Base-by-base conservation (phyloP, 1,140 invertebrate species). In the Drosophila littoralis region DNA sequence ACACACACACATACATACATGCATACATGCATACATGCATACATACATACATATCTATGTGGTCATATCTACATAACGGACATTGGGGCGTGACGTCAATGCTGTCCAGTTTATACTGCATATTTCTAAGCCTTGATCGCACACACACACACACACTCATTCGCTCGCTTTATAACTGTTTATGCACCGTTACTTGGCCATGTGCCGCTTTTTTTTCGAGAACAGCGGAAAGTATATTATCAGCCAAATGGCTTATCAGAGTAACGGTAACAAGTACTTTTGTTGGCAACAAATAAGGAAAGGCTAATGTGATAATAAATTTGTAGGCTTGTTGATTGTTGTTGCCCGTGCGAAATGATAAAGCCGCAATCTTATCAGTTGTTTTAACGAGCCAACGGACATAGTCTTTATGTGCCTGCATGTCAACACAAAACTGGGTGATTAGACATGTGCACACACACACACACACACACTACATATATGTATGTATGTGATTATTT, bases 341-440 rank as follows among this genome's bases (percentile, higher is more conserved):
- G 28, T 40, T 13, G 55, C n/a, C 12, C 22, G 5, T 48, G 4
- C 46, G 36, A 13, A 12, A 10, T 57, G 65, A 72, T 78, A 77
- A 67, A 67, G 46, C 61, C 63, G 51, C 48, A 88, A 79, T 83
- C 83, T 86, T 86, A 86, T 86, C 82, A 60, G 58, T 59, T 75
- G 76, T 74, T 71, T 86, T 65, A 68, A 77, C 50, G 57, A 52
- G 77, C 74, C 50, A 64, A 46, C 59, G 82, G 74, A 84, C 75
- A 70, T 71, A 55, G 66, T 69, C 59, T 68, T 83, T 79, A 83
- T 83, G 17, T 46, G 71, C 45, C 65, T 67, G 35, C 75, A 63
- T 77, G 79, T 83, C 80, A 83, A 60, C 68, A 69, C 76, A 75
- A 28, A 28, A 28, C 65, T 35, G 38, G 22, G 1, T 57, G 61